Conservation (phyloP, 2,888 invertebrate species). For the Alloplasta piceator region DNA sequence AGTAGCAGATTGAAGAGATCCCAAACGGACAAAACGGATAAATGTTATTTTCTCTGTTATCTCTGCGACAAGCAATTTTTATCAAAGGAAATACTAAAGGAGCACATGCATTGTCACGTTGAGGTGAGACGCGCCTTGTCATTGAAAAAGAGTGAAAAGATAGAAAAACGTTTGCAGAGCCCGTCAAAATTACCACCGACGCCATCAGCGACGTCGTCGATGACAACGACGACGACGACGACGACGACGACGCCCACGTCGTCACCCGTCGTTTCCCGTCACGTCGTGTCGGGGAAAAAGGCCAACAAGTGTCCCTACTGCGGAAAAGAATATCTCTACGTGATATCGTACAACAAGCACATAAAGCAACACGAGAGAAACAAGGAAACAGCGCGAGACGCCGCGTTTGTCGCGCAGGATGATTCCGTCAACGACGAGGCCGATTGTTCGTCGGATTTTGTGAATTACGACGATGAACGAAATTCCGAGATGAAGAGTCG, state of each 20-base stretch:
- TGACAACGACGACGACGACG: background rate
- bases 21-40: slow-evolving; percentile 75
- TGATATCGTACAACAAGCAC: slow-evolving; percentile 81
- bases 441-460: slow-evolving; percentile 67
- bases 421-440: slow-evolving; percentile 70
- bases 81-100: slow-evolving; percentile 79
- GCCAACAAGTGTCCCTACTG: slow-evolving; percentile 81
- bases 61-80: slow-evolving; percentile 80
- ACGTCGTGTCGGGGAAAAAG: slow-evolving; percentile 75
- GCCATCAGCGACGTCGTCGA: slow-evolving; percentile 34
- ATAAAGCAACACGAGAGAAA: slow-evolving; percentile 80
- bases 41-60: slow-evolving; percentile 79
- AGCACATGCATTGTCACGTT: slow-evolving; percentile 81
- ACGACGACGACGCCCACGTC: slow-evolving; percentile 25
- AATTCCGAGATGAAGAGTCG: slow-evolving; percentile 58
- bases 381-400: slow-evolving; percentile 60
- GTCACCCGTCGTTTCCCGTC: slow-evolving; percentile 68
- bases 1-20: slow-evolving; percentile 78
- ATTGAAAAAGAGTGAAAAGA: slow-evolving; percentile 73
- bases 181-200: slow-evolving; percentile 20
- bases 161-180: slow-evolving; percentile 68
- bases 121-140: slow-evolving; percentile 78
- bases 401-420: slow-evolving; percentile 63
- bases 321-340: slow-evolving; percentile 81
- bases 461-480: slow-evolving; percentile 63